These are phyloP conservation scores for Ceyx cyanopectus DNA, from an alignment of 2,113 vertebrate species.

Conservation along the genomic window DNA sequence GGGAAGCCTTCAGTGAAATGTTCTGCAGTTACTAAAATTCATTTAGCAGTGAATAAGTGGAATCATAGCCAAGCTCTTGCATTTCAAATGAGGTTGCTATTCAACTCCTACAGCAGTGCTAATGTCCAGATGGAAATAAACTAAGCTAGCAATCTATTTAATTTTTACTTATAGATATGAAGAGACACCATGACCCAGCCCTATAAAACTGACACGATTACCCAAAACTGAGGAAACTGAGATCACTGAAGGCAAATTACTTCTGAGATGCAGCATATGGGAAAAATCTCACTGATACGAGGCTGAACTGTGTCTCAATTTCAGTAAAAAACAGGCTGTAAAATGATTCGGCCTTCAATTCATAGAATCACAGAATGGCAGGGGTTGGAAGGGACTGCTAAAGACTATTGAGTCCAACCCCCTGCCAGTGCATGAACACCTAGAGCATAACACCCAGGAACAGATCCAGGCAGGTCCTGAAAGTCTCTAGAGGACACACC, in stretches of 20 bases:
- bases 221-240: not conserved
- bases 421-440: not conserved
- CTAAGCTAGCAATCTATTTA: not conserved
- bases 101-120: not conserved
- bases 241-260: not conserved
- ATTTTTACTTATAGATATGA: not conserved
- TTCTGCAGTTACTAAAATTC: constrained; percentile 12
- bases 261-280: not conserved
- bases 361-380: not conserved
- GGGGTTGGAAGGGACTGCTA: constrained; percentile 34
- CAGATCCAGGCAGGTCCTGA: too few relatives aligned
- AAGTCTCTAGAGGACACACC: too few relatives aligned
- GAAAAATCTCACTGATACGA: not conserved
- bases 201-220: not conserved
- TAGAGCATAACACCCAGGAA: too few relatives aligned
- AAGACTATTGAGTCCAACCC: not conserved
- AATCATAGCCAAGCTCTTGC: not conserved
- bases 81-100: constrained; percentile 11
- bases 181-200: not conserved
- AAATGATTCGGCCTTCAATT: not conserved
- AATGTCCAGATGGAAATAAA: not conserved
- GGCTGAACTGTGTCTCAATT: not conserved
- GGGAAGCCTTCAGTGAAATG: constrained; percentile 22
- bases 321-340: not conserved
- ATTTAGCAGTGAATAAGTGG: constrained; percentile 23